Conservation (phyloP, 2,888 invertebrate species). For the Altica lythri region DNA sequence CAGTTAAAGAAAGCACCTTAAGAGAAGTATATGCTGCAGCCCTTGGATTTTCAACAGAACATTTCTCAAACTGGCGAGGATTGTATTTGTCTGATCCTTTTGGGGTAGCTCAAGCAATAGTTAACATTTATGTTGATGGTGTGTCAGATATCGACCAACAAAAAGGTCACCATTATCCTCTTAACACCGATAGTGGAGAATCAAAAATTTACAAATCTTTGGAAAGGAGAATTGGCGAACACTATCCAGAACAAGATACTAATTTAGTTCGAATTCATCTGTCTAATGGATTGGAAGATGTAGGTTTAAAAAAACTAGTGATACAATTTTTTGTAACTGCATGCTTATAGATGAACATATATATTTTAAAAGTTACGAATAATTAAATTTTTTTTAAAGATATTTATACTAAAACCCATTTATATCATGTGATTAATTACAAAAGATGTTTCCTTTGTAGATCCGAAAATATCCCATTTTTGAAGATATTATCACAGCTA, state of each 20-base stretch:
- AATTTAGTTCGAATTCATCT: slow-evolving; percentile 69
- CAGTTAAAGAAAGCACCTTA: slow-evolving; percentile 66
- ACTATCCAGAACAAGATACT: slow-evolving; percentile 65
- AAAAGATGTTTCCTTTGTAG: not conserved
- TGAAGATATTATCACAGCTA: slow-evolving; percentile 47
- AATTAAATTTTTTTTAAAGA: too few species aligned
- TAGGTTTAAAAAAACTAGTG: slow-evolving; percentile 54
- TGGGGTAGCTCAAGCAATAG: slow-evolving; percentile 71
- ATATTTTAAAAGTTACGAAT: too few species aligned
- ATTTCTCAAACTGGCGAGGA: slow-evolving; percentile 72
- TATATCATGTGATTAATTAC: not conserved
- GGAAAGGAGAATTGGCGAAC: slow-evolving; percentile 63
- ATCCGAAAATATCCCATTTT: slow-evolving; percentile 51
- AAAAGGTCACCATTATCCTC: slow-evolving; percentile 63
- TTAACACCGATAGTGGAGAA: slow-evolving; percentile 67
- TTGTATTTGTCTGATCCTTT: slow-evolving; percentile 73
- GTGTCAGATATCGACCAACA: slow-evolving; percentile 60
- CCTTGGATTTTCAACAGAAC: slow-evolving; percentile 74
- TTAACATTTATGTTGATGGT: slow-evolving; percentile 74
- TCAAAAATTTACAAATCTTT: slow-evolving; percentile 65
- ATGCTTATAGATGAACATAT: too few species aligned
- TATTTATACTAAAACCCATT: not conserved
- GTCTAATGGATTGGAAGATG: slow-evolving; percentile 66
- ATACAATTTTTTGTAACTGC: not conserved
- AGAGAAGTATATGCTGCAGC: slow-evolving; percentile 74